Conservation (phyloP, 2,113 vertebrate species). For the Antechinus flavipes region DNA sequence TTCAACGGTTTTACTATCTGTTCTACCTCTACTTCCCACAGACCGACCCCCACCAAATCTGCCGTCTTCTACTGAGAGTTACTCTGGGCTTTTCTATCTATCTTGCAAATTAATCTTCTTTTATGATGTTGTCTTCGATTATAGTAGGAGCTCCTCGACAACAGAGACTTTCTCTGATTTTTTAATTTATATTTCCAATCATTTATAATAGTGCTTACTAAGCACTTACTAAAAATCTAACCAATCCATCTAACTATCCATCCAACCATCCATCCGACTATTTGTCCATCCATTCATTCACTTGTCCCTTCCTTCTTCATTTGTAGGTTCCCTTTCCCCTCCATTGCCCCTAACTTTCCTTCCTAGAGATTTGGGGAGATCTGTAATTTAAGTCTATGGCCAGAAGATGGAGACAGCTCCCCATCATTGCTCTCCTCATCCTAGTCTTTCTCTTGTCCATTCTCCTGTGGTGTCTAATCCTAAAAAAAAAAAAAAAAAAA, state of each 20-base stretch:
- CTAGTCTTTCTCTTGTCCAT: accelerated
- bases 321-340: not conserved
- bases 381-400: not conserved
- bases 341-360: not conserved
- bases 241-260: not conserved
- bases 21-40: too few relatives aligned
- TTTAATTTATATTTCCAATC: not conserved
- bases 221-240: not conserved
- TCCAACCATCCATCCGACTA: not conserved
- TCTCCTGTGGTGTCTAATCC: not conserved
- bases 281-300: too few relatives aligned
- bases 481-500: not conserved
- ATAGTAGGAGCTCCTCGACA: not conserved
- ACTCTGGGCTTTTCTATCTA: not conserved
- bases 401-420: slow-evolving; percentile 70
- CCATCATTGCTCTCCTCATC: not conserved
- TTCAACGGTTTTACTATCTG: too few relatives aligned
- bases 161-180: not conserved
- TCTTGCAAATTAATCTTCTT: not conserved
- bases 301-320: not conserved
- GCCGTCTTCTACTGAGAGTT: not conserved
- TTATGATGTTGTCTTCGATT: not conserved
- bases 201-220: not conserved
- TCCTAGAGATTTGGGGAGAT: not conserved
- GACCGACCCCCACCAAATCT: not conserved